These are phyloP conservation scores for Halichoerus grypus DNA, from an alignment of 2,113 vertebrate species.

Conservation along the genomic window DNA sequence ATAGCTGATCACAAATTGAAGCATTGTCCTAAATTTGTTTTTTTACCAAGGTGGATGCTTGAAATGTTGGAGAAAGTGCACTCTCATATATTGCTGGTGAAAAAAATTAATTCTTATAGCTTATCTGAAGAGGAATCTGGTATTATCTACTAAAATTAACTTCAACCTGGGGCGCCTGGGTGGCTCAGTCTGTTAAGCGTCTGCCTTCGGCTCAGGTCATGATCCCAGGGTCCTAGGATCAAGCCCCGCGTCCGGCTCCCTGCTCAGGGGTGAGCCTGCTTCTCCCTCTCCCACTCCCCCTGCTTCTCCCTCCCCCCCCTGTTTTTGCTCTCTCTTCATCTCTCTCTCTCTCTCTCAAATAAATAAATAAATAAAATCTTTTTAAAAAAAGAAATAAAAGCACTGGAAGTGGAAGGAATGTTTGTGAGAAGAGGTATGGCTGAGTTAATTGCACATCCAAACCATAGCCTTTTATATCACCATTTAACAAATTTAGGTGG, in stretches of 20 bases:
- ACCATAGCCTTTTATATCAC: neutral
- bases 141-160: slow-evolving; percentile 50
- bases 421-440: neutral
- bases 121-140: slow-evolving; percentile 14
- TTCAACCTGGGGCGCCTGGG: neutral
- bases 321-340: neutral
- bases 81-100: neutral
- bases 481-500: slow-evolving; percentile 17
- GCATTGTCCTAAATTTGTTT: neutral
- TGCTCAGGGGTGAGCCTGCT: neutral
- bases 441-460: slow-evolving; percentile 33
- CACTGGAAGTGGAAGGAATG: slow-evolving; percentile 8
- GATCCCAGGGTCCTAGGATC: neutral
- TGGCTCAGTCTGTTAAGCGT: neutral
- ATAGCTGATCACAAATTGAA: slow-evolving; percentile 9
- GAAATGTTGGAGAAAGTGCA: neutral
- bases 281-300: neutral
- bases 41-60: slow-evolving; percentile 17
- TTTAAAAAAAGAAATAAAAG: neutral
- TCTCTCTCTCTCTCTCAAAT: neutral
- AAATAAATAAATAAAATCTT: neutral
- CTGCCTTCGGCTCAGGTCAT: neutral
- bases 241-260: neutral
- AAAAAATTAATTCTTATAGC: slow-evolving; percentile 27
- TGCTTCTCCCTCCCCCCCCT: neutral